Base-by-base conservation (phyloP, 2,797 vertebrate species). In the Denticeps clupeoides region DNA sequence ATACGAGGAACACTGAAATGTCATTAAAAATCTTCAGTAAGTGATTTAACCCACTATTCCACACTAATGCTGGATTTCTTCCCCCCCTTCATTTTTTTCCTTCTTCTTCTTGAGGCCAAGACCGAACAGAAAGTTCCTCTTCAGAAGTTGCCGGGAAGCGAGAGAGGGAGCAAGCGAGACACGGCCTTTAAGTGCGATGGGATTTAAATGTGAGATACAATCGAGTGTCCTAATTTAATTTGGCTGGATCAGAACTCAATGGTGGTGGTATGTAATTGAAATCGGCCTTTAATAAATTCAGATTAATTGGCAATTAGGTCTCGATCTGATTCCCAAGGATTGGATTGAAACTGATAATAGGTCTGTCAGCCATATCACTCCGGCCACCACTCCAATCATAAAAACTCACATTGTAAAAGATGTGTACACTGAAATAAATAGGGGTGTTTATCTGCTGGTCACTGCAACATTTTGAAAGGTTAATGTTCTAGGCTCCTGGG, bases 11-110 rank as follows among this genome's bases (percentile, higher is more conserved):
- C 91, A 93, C 89, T 92, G 91, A 97, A 96, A 97, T 93, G 93
- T 94, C 92, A 96, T 98, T 97, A 97, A 97, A 97, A 96, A 92
- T 93, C 90, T 90, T 89, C 89, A 92, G 89, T 92, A 94, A 95
- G 90, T 96, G 90, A 94, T 94, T 98, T 97, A 97, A 93, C 89
- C 91, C 91, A 88, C 88, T 89, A 87, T 89, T 91, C 89, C 87
- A 82, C 81, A 74, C 82, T 88, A 90, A 92, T 84, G 82, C 85
- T 83, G 71, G 77, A 79, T 78, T 81, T 28, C 11, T 12, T 5
- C 5, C 1, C n/a, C 28, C 28, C 4, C 8, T 45, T 55, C 53
- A 49, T 48, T 41, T 42, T 18, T 47, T 22, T 42, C 60, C 50
- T 46, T 41, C 13, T 45, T 22, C 47, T 44, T 74, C 77, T 67